Conservation (phyloP, 2,113 vertebrate species). For the Corythornis cristatus region DNA sequence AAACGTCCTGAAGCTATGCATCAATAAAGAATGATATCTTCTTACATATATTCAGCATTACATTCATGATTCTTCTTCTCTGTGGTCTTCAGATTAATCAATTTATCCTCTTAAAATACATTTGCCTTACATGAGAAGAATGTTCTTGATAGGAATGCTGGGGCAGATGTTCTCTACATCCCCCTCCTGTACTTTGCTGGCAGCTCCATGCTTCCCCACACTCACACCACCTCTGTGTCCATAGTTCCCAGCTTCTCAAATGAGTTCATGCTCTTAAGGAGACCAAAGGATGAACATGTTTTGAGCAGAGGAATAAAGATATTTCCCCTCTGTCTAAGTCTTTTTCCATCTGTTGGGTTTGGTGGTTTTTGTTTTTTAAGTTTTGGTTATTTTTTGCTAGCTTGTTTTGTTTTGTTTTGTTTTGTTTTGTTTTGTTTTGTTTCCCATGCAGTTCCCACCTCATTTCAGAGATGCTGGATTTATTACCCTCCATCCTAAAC, state of each 20-base stretch:
- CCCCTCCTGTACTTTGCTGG: not conserved
- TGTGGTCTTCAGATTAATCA: not conserved
- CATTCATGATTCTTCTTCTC: not conserved
- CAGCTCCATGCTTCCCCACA: not conserved
- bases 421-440: not conserved
- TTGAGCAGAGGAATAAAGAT: not conserved
- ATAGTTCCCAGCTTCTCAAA: not conserved
- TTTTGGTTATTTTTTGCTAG: too few relatives aligned
- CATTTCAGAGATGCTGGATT: not conserved
- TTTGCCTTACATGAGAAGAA: not conserved
- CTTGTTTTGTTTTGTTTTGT: too few relatives aligned
- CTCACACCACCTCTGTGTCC: not conserved
- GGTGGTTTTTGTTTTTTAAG: too few relatives aligned
- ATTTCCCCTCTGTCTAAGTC: not conserved
- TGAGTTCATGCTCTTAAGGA: not conserved
- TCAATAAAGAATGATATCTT: not conserved
- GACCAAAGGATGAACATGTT: not conserved
- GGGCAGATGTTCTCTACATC: not conserved
- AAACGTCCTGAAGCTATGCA: not conserved
- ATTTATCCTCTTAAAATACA: not conserved
- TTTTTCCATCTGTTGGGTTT: not conserved
- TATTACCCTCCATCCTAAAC: not conserved
- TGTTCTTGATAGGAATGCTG: rapidly evolving
- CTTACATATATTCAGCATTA: not conserved
- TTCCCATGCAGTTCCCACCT: not conserved